Evolutionary conservation across 2,888 invertebrate genomes (phyloP), one percentile per base, ranked within the genome.

Genomic region (Drosophila eohydei): DNA sequence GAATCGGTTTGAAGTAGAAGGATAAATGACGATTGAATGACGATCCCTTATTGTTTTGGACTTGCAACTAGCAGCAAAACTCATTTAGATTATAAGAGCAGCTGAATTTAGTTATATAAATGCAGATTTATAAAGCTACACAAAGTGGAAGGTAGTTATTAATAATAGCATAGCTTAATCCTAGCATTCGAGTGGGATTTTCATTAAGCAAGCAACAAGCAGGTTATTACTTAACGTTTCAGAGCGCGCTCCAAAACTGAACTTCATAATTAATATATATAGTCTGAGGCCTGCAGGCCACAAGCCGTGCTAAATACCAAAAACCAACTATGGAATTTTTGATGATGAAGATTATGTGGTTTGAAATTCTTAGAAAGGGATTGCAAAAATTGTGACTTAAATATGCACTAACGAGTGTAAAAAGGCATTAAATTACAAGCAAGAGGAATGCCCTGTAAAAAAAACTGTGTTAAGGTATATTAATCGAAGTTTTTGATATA

Each of bases 331-430:
- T 46, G 28, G 46, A 44, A 58, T 46, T 28, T 58, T 12, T 46
- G 16, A 36, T 28, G 36, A 43, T 14, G n/a, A 34, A 56, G 43
- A 43, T 43, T 26, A 26, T 43, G 32, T 56, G 41, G 41, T 28
- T 34, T n/a, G 44, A 44, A 56, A 43, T 16, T 56, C 41, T 14
- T 43, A 21, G 21, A 16, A 57, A 36, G 34, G 38, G 16, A 21
- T 7, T 26, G n/a, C 28, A 30, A 30, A 58, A 58, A 38, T 0
- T 21, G 8, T 16, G 9, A 28, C 38, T 48, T 30, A 40, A 58
- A 48, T 58, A 58, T 58, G 58, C 58, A 48, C 12, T 48, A 58
- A 58, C 30, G 30, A 58, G 30, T n/a, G 14, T 26, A 14, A 21
- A 38, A 0, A 21, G 30, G 5, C 9, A 6, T 32, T 43, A 9